These are phyloP conservation scores for Anas flavirostris DNA, from an alignment of 2,797 vertebrate genomes.

Conservation along the genomic window DNA sequence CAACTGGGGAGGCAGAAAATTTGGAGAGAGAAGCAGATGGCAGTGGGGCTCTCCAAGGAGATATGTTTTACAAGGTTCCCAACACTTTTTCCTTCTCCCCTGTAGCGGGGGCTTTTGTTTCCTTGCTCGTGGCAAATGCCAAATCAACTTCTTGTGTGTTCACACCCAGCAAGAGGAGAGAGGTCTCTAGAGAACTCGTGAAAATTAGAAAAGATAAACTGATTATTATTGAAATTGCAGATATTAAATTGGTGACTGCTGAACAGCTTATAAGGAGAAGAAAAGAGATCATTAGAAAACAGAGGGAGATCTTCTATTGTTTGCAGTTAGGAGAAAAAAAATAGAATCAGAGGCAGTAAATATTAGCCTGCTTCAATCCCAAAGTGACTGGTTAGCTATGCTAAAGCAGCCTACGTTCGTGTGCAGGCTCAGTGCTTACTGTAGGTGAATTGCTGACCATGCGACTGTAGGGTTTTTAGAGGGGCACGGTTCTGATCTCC, in stretches of 20 bases:
- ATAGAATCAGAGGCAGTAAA: neutral
- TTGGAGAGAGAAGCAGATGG: neutral
- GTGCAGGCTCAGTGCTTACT: neutral
- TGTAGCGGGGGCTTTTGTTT: neutral
- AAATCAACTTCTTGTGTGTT: neutral
- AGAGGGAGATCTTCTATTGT: neutral
- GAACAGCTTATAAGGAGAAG: conserved; percentile 46
- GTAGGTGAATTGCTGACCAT: neutral
- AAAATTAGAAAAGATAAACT: conserved; percentile 18
- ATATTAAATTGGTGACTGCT: neutral
- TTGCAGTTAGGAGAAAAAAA: neutral
- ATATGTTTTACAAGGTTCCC: neutral
- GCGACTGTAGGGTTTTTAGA: neutral
- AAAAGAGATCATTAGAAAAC: neutral
- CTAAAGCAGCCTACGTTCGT: neutral
- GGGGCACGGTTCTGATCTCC: neutral
- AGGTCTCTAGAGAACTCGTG: conserved; percentile 2
- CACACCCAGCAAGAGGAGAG: neutral
- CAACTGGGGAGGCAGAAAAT: neutral
- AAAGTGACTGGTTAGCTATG: neutral
- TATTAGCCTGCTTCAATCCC: neutral
- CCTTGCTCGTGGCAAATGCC: neutral
- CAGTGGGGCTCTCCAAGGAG: neutral
- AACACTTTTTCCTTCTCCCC: neutral
- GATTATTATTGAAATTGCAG: neutral